Evolutionary conservation across 2,113 vertebrate genomes (phyloP).

Genomic region (Ascaphus truei): DNA sequence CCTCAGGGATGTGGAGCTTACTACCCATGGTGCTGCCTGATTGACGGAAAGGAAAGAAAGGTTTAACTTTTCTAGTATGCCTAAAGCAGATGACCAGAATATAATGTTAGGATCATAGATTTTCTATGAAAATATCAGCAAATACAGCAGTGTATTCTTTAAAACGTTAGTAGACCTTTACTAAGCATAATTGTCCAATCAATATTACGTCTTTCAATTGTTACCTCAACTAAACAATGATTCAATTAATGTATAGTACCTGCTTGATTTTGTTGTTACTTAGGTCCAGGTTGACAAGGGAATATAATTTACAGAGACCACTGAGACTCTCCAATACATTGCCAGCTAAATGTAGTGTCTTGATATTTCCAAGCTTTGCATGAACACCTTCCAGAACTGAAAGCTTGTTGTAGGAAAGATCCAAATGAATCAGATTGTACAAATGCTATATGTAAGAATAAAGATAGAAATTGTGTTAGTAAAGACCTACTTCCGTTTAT

Average conservation of each 20-base stretch:
- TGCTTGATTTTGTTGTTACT: constrained; percentile 83
- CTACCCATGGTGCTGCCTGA: too few relatives aligned
- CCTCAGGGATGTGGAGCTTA: too few relatives aligned
- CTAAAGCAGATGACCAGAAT: too few relatives aligned
- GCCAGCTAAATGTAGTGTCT: constrained; percentile 88
- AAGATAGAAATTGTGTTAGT: neutral
- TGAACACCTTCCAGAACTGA: constrained; percentile 79
- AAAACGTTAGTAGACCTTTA: too few relatives aligned
- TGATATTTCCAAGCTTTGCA: constrained; percentile 92
- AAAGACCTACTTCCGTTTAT: too few relatives aligned
- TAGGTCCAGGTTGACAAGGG: constrained; percentile 89
- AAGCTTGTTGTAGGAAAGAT: constrained; percentile 90
- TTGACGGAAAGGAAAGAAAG: too few relatives aligned
- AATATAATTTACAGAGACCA: constrained; percentile 91
- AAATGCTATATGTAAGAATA: constrained; percentile 68
- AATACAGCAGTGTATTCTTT: too few relatives aligned
- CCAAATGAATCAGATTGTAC: constrained; percentile 91
- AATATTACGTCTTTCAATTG: neutral
- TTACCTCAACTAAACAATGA: neutral
- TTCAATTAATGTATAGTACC: constrained; percentile 54
- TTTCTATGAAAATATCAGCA: too few relatives aligned
- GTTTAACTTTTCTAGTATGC: too few relatives aligned
- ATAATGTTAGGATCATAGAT: too few relatives aligned
- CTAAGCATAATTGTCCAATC: too few relatives aligned
- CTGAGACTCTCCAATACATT: constrained; percentile 85